phyloP scores from a whole-genome alignment of 1,140 invertebrate species.

The Aricia agestis region DNA sequence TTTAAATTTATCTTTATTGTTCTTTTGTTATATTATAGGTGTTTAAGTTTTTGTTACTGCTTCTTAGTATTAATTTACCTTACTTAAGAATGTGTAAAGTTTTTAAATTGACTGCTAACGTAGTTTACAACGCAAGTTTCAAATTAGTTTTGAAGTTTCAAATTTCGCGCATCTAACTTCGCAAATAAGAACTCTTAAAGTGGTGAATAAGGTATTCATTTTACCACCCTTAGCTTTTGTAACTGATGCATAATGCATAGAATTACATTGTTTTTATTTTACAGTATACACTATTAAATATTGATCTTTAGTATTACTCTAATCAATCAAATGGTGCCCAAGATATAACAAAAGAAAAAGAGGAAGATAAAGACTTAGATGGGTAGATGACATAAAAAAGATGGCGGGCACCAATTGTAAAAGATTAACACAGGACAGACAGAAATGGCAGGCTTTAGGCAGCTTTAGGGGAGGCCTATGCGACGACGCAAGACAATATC shows the following conservation, averaged over 20 bases:
- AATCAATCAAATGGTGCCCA: too few species aligned
- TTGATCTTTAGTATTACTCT: too few species aligned
- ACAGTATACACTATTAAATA: too few species aligned
- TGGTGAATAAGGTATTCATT: background rate
- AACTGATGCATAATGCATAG: background rate
- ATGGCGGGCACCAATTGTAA: too few species aligned
- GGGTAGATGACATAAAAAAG: too few species aligned
- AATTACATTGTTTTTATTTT: too few species aligned
- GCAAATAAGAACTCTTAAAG: background rate
- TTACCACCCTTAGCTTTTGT: background rate
- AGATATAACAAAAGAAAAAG: too few species aligned
- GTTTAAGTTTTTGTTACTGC: background rate
- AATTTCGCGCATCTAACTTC: background rate
- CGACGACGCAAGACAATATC: too few species aligned
- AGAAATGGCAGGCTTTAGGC: too few species aligned
- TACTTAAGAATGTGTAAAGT: background rate
- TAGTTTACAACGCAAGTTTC: background rate
- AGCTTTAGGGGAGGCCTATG: too few species aligned
- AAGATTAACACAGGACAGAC: too few species aligned
- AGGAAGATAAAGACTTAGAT: too few species aligned
- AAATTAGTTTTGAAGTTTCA: background rate
- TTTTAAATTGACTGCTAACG: conserved; percentile 3
- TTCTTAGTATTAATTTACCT: background rate
- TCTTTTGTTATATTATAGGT: background rate
- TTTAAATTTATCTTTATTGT: background rate